Conservation (phyloP, 1,140 invertebrate genomes). For the Plodia interpunctella region DNA sequence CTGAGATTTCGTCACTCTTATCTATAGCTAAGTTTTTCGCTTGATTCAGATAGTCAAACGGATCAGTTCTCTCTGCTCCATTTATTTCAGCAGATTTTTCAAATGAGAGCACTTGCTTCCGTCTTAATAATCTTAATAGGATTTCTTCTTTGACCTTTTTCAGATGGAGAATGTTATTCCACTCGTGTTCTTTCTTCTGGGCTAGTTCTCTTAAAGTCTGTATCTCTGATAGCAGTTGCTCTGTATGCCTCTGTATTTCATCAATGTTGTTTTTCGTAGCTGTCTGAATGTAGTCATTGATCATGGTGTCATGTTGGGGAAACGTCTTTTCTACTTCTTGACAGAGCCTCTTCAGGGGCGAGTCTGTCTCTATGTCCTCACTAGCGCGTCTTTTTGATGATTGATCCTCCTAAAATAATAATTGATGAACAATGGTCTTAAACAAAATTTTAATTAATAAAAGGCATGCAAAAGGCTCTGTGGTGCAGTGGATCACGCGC, state of each 20-base stretch:
- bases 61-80: slow-evolving; percentile 53
- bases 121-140: slow-evolving; percentile 81
- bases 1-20: slow-evolving; percentile 71
- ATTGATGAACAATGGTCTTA: no score
- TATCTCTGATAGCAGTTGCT: slow-evolving; percentile 80
- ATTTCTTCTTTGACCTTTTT: slow-evolving; percentile 90
- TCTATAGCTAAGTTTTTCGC: slow-evolving; percentile 66
- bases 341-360: slow-evolving; percentile 74
- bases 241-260: slow-evolving; percentile 78
- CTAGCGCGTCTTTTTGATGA: slow-evolving; percentile 48
- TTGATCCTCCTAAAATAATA: slow-evolving; percentile 47
- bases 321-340: slow-evolving; percentile 77
- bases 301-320: slow-evolving; percentile 76
- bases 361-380: slow-evolving; percentile 61
- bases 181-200: slow-evolving; percentile 88
- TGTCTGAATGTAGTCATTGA: slow-evolving; percentile 79
- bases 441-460: no score
- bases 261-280: slow-evolving; percentile 77
- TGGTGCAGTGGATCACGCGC: no score
- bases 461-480: no score
- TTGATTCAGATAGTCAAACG: slow-evolving; percentile 63
- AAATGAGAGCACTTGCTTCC: slow-evolving; percentile 79
- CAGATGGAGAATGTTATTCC: slow-evolving; percentile 87
- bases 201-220: slow-evolving; percentile 82
- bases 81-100: slow-evolving; percentile 64